Evolutionary conservation across 2,113 vertebrate species (phyloP), one percentile per base, ranked within the genome.

Genomic region (Penelope pileata): DNA sequence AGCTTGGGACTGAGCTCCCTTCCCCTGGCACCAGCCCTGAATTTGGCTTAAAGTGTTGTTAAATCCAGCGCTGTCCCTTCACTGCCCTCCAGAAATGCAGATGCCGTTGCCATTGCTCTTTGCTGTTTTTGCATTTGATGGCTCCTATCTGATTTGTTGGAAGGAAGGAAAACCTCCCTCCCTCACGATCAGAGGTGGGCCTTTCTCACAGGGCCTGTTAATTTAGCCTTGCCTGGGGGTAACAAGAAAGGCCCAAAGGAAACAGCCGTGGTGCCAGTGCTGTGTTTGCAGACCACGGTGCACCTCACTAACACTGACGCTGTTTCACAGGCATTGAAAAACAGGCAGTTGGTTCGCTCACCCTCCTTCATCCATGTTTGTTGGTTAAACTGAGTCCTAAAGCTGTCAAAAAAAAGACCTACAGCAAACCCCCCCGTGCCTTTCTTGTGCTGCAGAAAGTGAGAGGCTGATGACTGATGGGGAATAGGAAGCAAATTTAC

Each of bases 211-310:
- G 50, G 24, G 24, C 80, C 18, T 59, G 32, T 32, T 40, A 66
- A 56, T 50, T 58, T 26, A 26, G n/a, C 7, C 10, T 4, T 68
- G 40, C 24, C 58, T 56, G 48, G 48, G 30, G 22, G 34, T 6
- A 26, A 23, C 9, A 22, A 60, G 74, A 22, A 23, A 26, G n/a
- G 29, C 1, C 24, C 21, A 17, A 75, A 68, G 47, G 50, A 83
- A 58, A 5, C 0, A 6, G 48, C 10, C 47, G n/a, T 0, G 0
- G 1, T 67, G 48, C 68, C 26, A 1, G 74, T 0, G 26, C 53
- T 14, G 79, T 42, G 7, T 26, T 32, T 2, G 38, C 11, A 19
- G 60, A 29, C 38, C 38, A 63, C 22, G 3, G 38, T 4, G 42
- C 18, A 40, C 10, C 47, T 75, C 2, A 1, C 38, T 48, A 40